Evolutionary conservation across 2,888 invertebrate genomes (phyloP).

Genomic region (Venusia cambrica): DNA sequence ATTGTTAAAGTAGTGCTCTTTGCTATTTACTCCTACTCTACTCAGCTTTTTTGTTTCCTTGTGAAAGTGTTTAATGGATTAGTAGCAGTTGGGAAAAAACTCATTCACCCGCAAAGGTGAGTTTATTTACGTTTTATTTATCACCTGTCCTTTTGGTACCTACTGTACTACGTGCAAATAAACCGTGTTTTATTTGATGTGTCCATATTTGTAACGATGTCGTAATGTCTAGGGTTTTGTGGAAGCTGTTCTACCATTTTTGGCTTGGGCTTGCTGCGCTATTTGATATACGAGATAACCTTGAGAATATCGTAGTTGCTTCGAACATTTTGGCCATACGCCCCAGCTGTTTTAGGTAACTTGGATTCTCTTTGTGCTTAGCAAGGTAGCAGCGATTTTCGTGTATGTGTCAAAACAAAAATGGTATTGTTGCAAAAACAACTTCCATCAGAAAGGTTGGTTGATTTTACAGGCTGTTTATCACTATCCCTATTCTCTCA

Average conservation of each 20-base stretch:
- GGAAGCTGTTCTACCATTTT: conserved; percentile 28
- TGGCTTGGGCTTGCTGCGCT: conserved; percentile 40
- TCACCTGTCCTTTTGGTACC: conserved; percentile 38
- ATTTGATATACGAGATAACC: conserved; percentile 55
- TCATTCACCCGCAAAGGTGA: conserved; percentile 48
- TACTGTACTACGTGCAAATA: conserved; percentile 34
- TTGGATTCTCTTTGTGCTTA: conserved; percentile 22
- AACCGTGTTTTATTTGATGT: conserved; percentile 27
- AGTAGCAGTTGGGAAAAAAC: conserved; percentile 27
- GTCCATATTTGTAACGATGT: conserved; percentile 31
- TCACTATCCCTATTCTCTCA: too few species aligned
- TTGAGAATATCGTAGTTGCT: conserved; percentile 53
- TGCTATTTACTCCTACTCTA: too few species aligned
- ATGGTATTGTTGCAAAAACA: conserved; percentile 8
- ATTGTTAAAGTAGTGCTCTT: too few species aligned
- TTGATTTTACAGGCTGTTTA: too few species aligned
- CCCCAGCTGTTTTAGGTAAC: conserved; percentile 33
- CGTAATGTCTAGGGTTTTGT: conserved; percentile 31
- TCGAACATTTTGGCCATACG: conserved; percentile 51
- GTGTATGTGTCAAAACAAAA: too few species aligned
- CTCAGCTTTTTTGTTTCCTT: conserved; percentile 32
- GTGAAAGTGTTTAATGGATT: conserved; percentile 59
- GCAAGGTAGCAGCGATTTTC: too few species aligned
- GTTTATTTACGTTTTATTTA: conserved; percentile 37
- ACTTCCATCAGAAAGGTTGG: too few species aligned